A percentile compares a stretch with the other conserved stretches of the same genome.
Evolutionary conservation across 2,797 vertebrate genomes (phyloP).

Genomic region (Danio jaintianensis): DNA sequence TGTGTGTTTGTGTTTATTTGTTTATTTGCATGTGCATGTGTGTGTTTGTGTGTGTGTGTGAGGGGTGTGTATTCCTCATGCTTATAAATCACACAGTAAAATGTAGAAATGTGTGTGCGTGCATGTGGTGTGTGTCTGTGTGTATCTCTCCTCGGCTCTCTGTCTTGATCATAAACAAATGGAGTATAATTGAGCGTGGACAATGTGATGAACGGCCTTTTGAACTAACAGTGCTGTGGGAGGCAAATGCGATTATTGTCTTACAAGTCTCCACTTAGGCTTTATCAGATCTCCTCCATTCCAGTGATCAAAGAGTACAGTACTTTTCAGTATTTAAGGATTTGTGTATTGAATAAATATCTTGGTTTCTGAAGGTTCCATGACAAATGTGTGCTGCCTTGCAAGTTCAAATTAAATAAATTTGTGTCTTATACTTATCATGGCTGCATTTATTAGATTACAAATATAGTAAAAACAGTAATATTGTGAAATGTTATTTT

Average conservation of each 20-base stretch:
- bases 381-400: neutral
- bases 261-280: slow-evolving; percentile 56
- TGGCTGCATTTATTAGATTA: neutral
- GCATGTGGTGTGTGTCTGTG: neutral
- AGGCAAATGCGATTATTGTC: slow-evolving; percentile 61
- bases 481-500: neutral
- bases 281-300: slow-evolving; percentile 56
- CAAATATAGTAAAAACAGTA: neutral
- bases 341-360: slow-evolving; percentile 21
- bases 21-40: no score
- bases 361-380: neutral
- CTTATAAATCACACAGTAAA: no score
- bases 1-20: no score
- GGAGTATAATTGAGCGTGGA: slow-evolving; percentile 51
- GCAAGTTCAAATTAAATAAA: no score
- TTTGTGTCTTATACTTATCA: no score
- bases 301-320: slow-evolving; percentile 53
- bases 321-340: slow-evolving; percentile 46
- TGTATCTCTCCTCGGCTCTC: slow-evolving; percentile 15
- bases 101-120: no score
- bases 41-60: no score
- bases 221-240: slow-evolving; percentile 56
- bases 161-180: slow-evolving; percentile 49
- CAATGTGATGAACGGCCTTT: slow-evolving; percentile 59
- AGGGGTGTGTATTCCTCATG: no score